Conservation (phyloP, 2,888 invertebrate genomes). For the Amphipyra berbera region DNA sequence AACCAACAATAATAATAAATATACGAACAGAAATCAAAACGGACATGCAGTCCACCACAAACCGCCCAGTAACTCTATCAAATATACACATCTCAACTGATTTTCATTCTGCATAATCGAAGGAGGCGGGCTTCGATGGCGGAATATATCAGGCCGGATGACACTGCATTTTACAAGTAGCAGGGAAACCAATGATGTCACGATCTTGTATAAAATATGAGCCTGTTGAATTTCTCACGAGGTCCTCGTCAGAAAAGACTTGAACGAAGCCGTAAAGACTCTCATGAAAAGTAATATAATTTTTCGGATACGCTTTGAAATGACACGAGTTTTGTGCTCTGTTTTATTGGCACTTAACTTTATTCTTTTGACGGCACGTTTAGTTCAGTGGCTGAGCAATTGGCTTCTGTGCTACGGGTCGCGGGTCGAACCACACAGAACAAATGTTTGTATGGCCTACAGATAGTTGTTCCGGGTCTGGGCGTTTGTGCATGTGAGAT, state of each 20-base stretch:
- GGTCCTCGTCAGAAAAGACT: conserved; percentile 9
- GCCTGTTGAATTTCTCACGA: conserved; percentile 49
- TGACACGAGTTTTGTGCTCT: conserved; percentile 6
- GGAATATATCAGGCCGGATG: conserved; percentile 44
- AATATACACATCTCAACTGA: conserved; percentile 51
- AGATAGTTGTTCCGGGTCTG: too few relatives aligned
- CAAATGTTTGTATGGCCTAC: too few relatives aligned
- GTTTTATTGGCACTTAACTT: conserved; percentile 21
- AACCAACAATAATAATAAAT: conserved; percentile 6
- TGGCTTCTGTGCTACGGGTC: too few relatives aligned
- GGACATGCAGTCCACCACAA: conserved; percentile 26
- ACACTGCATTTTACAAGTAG: conserved; percentile 50
- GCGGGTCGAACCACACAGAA: too few relatives aligned
- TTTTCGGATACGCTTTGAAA: conserved; percentile 26
- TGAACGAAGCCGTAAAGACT: conserved; percentile 35
- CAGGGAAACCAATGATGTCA: conserved; percentile 27
- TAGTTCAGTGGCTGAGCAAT: too few relatives aligned
- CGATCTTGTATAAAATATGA: conserved; percentile 35
- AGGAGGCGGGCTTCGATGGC: conserved; percentile 38
- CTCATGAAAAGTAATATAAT: conserved; percentile 36
- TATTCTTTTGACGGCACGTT: too few relatives aligned
- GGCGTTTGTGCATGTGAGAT: too few relatives aligned
- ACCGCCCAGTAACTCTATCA: conserved; percentile 19
- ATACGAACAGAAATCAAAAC: conserved; percentile 25
- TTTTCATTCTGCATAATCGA: conserved; percentile 51